Evolutionary conservation across 2,888 invertebrate genomes (phyloP), one percentile per base, ranked within the genome.

Genomic region (Schizaphis graminum): DNA sequence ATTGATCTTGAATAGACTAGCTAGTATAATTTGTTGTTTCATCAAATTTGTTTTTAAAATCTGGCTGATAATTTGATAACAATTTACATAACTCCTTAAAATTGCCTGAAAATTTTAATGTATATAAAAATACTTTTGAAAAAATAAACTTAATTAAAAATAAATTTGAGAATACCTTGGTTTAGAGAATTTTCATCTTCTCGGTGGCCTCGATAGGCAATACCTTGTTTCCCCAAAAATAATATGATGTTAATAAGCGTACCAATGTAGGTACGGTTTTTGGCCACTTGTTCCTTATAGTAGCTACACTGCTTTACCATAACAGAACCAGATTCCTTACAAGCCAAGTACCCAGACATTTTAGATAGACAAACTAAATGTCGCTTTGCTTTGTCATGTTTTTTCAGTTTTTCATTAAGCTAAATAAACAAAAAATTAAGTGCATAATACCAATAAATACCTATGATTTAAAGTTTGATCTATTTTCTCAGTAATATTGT

Each of bases 221-320:
- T 86, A 87, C 86, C 49, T 87, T n/a, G 86, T 49, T 87, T 87
- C n/a, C n/a, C 86, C 47, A 49, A 87, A 86, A n/a, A n/a, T n/a
- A 77, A 77, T 35, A 77, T 77, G n/a, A 35, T 77, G 21, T 35
- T 35, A 77, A 35, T 35, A 35, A 35, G 35, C 35, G 1, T 77
- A 35, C 35, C n/a, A 49, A 86, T 86, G 47, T 86, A 47, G 3
- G 86, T n/a, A 86, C 47, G 47, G 47, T 85, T 85, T 86, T 86
- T 86, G 47, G 86, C 86, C 26, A 86, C 86, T 47, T 86, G 86
- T 86, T 86, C n/a, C 10, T 86, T 49, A 86, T 86, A 86, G 28
- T 28, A 11, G 28, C 47, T 86, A 86, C 86, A 47, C 85, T 85
- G 85, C 85, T 85, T 85, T 44, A 85, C 85, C 85, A 85, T 85